A percentile compares a stretch with the other conserved stretches of the same genome.
phyloP scores from a whole-genome alignment of 1,140 invertebrate species.

The Linepithema humile region DNA sequence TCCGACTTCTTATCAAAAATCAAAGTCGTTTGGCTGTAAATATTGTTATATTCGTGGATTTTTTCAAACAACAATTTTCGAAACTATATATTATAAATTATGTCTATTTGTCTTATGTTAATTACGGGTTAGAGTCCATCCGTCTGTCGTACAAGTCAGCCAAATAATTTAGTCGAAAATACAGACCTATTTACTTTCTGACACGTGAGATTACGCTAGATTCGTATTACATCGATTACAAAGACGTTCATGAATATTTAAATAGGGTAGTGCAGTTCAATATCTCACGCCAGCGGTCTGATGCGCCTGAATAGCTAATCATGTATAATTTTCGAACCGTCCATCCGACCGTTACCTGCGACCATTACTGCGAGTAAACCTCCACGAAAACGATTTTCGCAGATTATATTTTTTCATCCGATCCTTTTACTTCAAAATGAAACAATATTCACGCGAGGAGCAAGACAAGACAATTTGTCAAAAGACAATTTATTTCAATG shows the following conservation, averaged over 20 bases:
- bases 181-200: constrained; percentile 71
- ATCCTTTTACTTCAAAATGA: not conserved
- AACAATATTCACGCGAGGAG: not conserved
- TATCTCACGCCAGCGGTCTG: constrained; percentile 63
- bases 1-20: not conserved
- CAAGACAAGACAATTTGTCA: too few relatives aligned
- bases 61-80: not conserved
- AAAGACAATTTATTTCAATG: not conserved
- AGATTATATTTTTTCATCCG: constrained; percentile 16
- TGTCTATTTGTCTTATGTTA: not conserved
- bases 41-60: not conserved
- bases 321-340: constrained; percentile 69
- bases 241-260: constrained; percentile 75
- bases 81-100: too few relatives aligned
- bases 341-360: constrained; percentile 50
- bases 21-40: not conserved
- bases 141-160: not conserved
- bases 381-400: constrained; percentile 50
- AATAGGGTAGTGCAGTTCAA: constrained; percentile 72
- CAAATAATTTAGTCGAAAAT: constrained; percentile 60
- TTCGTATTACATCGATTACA: constrained; percentile 72
- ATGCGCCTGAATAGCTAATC: constrained; percentile 69
- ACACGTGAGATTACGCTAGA: constrained; percentile 71
- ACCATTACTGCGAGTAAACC: not conserved
- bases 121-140: constrained; percentile 48